Conservation (phyloP, 1,140 invertebrate species). For the Drosophila lowei region DNA sequence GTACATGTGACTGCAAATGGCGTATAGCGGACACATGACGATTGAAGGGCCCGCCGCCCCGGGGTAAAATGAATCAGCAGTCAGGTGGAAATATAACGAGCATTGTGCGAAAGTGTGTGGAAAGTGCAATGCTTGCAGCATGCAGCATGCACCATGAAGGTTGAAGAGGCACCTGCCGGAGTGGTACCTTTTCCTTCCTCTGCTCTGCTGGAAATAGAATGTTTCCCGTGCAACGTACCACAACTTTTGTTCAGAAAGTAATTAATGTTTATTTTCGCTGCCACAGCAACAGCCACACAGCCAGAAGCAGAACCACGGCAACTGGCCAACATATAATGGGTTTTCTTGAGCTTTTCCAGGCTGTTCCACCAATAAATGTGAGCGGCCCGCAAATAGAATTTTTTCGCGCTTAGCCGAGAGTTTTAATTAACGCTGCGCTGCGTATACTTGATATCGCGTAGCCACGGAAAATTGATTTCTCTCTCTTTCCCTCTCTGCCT, state of each 20-base stretch:
- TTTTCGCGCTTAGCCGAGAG: slow-evolving; percentile 44
- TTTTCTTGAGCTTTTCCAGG: slow-evolving; percentile 37
- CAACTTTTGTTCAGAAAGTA: slow-evolving; percentile 74
- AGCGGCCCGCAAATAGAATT: slow-evolving; percentile 53
- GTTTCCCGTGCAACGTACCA: slow-evolving; percentile 17
- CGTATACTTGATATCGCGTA: slow-evolving; percentile 26
- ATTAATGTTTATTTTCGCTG: slow-evolving; percentile 76
- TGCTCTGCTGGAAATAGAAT: slow-evolving; percentile 33
- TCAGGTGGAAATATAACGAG: slow-evolving; percentile 58
- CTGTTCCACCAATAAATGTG: slow-evolving; percentile 51
- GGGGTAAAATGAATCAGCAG: slow-evolving; percentile 14
- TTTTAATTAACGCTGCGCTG: slow-evolving; percentile 60
- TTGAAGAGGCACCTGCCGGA: slow-evolving; percentile 17
- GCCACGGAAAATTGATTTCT: slow-evolving; percentile 53
- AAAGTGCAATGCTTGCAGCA: slow-evolving; percentile 15
- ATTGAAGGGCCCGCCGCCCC: slow-evolving; percentile 37
- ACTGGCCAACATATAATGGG: slow-evolving; percentile 28
- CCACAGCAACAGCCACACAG: slow-evolving; percentile 7
- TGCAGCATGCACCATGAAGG: background rate
- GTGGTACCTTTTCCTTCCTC: background rate
- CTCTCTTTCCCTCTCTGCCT: background rate
- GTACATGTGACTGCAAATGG: slow-evolving; percentile 12
- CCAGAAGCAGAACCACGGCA: background rate
- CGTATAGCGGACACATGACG: slow-evolving; percentile 39
- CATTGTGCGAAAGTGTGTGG: slow-evolving; percentile 50